Conservation (phyloP, 37 sponge, comb jelly and placozoan genomes). For the Axinella damicornis region DNA sequence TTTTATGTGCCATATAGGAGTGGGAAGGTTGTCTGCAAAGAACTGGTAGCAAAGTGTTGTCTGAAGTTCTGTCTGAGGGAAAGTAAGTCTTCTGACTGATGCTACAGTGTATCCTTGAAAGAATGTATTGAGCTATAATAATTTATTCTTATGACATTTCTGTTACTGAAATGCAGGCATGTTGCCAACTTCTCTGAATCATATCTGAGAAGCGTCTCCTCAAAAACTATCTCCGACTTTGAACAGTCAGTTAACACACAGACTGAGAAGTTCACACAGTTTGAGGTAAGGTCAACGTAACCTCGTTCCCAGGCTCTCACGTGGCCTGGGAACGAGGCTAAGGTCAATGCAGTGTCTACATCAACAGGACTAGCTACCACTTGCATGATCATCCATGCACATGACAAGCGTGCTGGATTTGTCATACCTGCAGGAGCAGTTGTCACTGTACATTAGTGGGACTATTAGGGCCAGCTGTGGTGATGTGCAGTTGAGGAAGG, state of each 20-base stretch:
- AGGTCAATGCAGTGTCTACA: no score
- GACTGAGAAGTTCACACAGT: conserved; percentile 42
- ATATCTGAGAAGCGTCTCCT: conserved; percentile 47
- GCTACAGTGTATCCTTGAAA: neutral
- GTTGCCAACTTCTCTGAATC: conserved; percentile 39
- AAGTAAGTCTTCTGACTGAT: conserved; percentile 29
- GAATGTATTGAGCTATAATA: neutral
- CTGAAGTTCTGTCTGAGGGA: conserved; percentile 74
- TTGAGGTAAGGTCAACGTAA: conserved; percentile 67
- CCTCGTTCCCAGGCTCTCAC: no score
- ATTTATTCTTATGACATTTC: neutral
- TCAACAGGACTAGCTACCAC: no score
- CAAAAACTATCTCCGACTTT: conserved; percentile 14
- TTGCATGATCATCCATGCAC: no score
- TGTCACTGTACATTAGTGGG: conserved; percentile 52
- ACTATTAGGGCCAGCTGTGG: conserved; percentile 10
- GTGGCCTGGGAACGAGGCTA: no score
- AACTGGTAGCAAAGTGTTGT: conserved; percentile 63
- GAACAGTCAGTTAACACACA: conserved; percentile 15
- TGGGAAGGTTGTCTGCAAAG: conserved; percentile 59
- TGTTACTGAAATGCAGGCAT: conserved; percentile 1
- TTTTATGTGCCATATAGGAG: conserved; percentile 35
- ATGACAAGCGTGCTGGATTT: no score
- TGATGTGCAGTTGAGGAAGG: conserved; percentile 41
- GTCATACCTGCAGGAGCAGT: conserved; percentile 36